Percentiles rank a stretch among this genome's conserved stretches.
Conservation (phyloP, 2,113 vertebrate genomes). For the Pipra filicauda region DNA sequence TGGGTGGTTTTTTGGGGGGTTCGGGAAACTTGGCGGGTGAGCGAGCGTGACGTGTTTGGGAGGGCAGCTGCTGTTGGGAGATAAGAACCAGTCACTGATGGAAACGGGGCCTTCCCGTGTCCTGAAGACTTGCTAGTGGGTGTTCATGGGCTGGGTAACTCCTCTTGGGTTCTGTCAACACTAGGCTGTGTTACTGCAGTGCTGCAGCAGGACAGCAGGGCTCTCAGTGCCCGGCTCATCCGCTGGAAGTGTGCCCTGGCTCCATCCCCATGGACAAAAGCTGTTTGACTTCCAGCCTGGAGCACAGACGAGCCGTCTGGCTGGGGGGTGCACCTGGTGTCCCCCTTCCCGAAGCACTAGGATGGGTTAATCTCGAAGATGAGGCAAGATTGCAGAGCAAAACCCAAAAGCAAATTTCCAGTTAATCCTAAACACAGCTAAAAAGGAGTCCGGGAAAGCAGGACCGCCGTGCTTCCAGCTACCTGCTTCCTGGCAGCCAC, state of each 20-base stretch:
- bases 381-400: not conserved
- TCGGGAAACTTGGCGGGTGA: not conserved
- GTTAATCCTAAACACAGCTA: not conserved
- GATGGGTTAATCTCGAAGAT: not conserved
- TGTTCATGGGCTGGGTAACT: not conserved
- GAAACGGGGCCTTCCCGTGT: not conserved
- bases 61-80: not conserved
- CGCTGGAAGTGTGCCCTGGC: rapidly evolving
- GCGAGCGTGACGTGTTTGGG: not conserved
- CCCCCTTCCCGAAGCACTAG: not conserved
- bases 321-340: not conserved
- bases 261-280: not conserved
- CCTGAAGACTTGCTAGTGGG: not conserved
- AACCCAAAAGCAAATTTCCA: not conserved
- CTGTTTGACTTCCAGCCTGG: not conserved
- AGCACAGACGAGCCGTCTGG: not conserved
- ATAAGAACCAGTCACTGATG: not conserved
- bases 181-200: not conserved
- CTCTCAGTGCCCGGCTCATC: not conserved
- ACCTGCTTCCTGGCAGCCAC: not conserved
- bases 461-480: not conserved
- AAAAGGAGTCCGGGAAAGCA: not conserved
- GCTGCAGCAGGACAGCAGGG: not conserved
- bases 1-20: rapidly evolving
- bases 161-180: not conserved